phyloP scores from a whole-genome alignment of 2,113 vertebrate species.

The Pseudopipra pipra region DNA sequence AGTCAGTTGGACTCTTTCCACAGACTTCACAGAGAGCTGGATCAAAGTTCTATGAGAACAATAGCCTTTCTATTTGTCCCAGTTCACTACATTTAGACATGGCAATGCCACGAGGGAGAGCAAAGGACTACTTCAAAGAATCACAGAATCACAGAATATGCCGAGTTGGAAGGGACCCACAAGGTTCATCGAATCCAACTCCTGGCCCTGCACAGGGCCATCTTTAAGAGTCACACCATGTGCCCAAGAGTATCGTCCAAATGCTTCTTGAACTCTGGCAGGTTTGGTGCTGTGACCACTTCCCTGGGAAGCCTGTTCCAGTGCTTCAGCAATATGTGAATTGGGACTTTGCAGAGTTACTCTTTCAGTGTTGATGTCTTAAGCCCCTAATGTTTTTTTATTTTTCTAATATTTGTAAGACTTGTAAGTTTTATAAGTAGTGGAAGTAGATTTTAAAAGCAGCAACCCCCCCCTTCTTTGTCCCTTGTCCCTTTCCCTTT shows the following conservation, averaged over 20 bases:
- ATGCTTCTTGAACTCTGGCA: not conserved
- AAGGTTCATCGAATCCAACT: not conserved
- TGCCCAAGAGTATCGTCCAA: not conserved
- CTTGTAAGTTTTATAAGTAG: too few relatives aligned
- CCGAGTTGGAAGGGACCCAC: not conserved
- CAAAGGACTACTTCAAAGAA: not conserved
- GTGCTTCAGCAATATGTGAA: not conserved
- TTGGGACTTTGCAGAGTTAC: not conserved
- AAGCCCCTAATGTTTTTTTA: too few relatives aligned
- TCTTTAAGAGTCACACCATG: not conserved
- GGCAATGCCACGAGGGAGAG: not conserved
- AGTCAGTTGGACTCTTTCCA: not conserved
- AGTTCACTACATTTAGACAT: not conserved
- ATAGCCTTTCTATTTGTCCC: not conserved
- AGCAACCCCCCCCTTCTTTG: too few relatives aligned
- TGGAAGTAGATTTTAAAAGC: too few relatives aligned
- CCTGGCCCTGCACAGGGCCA: not conserved
- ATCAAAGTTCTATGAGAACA: not conserved
- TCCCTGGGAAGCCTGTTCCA: not conserved
- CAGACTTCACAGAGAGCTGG: not conserved
- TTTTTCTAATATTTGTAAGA: too few relatives aligned
- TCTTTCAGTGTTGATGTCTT: not conserved
- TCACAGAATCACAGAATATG: not conserved
- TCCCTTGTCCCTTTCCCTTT: too few relatives aligned
- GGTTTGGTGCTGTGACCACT: not conserved